Base-by-base conservation (phyloP, 2,888 invertebrate species). In the Strigamia crassipes region DNA sequence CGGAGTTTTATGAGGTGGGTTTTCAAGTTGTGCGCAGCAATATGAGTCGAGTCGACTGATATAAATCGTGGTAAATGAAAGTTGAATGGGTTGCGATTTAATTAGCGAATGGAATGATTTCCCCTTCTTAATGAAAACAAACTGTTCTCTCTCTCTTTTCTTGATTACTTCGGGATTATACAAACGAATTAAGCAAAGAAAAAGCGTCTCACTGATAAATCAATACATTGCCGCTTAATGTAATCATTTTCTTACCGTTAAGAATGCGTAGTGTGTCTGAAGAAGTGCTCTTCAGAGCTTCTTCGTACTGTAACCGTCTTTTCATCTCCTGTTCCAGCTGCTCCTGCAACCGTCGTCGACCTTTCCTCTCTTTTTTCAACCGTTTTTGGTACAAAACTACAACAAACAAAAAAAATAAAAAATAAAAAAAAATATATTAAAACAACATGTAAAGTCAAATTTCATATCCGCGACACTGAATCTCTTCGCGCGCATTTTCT, bases 341-440 rank as follows among this genome's bases (percentile, higher is more conserved):
- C 85, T 96, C 95, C 87, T 96, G 95, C 82, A 95, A 91, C 85
- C 94, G 92, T 87, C 94, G 92, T 86, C 95, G 91, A 84, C 93
- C 92, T 88, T 94, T 92, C 85, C 94, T 91, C 88, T 96, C 96
- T 86, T 94, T 94, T 90, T 96, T 93, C 89, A 96, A 91, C 84
- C 96, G 92, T 88, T 96, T 96, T 89, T 96, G 96, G 88, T 94
- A 95, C 87, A 94, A 90, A 84, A 93, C 96, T 96, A 92, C 23
- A 84, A 83, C 18, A 77, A 81, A 61, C 1, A 4, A 61, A 61
- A 61, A 81, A 27, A 27, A 2, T 2, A 2, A 27, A 27, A 27
- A 2, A 27, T 27, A 27, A 27, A 27, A 2, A 27, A 2, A 27
- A 27, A 27, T 2, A 2, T 3, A 27, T 3, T 27, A 2, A 1